Conservation (phyloP, 2,797 vertebrate species). For the Microctenopoma stevenorrisi region DNA sequence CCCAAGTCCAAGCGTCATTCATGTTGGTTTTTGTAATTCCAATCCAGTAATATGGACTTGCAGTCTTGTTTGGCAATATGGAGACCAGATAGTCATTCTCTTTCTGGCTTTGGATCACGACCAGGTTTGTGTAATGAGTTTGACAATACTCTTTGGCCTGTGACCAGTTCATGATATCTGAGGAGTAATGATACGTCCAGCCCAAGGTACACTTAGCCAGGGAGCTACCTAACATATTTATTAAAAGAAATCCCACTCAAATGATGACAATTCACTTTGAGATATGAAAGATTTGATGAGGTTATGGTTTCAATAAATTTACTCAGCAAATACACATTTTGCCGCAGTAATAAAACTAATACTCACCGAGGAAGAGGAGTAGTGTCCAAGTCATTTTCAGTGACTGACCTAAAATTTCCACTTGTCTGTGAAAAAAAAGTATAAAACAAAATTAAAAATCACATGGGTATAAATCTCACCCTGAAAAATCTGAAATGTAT, state of each 20-base stretch:
- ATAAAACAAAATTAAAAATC: neutral
- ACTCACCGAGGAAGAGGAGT: slow-evolving; percentile 67
- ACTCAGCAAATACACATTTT: neutral
- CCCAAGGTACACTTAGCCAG: slow-evolving; percentile 37
- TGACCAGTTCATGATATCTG: slow-evolving; percentile 58
- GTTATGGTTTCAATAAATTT: neutral
- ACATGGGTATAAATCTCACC: neutral
- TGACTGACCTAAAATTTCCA: neutral
- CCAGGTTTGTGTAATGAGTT: slow-evolving; percentile 68
- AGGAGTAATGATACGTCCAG: slow-evolving; percentile 75
- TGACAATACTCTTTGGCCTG: slow-evolving; percentile 69
- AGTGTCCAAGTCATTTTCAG: slow-evolving; percentile 58
- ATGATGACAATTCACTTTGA: slow-evolving; percentile 2
- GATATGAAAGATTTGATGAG: neutral
- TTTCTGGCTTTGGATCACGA: slow-evolving; percentile 75
- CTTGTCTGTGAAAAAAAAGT: slow-evolving; percentile 16
- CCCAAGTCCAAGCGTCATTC: slow-evolving; percentile 79
- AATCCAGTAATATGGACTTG: slow-evolving; percentile 82
- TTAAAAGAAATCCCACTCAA: neutral
- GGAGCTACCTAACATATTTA: slow-evolving; percentile 39
- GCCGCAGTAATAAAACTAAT: neutral
- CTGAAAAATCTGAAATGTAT: neutral
- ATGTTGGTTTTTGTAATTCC: slow-evolving; percentile 75
- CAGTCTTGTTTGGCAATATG: slow-evolving; percentile 38
- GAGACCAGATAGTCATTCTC: slow-evolving; percentile 75